A percentile compares a stretch with the other conserved stretches of the same genome.
phyloP scores from a whole-genome alignment of 2,113 vertebrate species.

The Phodopus roborovskii region DNA sequence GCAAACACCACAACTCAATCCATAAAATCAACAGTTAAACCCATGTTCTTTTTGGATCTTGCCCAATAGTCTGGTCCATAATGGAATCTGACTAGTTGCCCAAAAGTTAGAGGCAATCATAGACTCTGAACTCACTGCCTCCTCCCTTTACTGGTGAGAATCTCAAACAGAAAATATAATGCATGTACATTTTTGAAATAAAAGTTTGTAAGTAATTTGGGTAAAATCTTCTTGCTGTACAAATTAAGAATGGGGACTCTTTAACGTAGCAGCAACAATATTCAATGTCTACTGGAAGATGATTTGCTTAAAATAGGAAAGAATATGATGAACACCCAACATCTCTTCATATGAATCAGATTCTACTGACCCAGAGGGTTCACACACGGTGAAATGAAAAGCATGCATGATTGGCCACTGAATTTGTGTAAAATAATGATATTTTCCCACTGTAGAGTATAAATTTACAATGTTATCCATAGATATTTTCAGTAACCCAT shows the following conservation, averaged over 20 bases:
- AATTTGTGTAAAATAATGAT: background rate
- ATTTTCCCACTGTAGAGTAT: background rate
- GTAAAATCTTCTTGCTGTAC: background rate
- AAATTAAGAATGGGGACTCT: background rate
- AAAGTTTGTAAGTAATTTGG: background rate
- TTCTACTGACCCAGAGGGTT: background rate
- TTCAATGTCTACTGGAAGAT: background rate
- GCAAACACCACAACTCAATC: background rate
- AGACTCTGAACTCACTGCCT: background rate
- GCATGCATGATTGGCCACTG: background rate
- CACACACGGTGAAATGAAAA: background rate
- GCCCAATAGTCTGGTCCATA: background rate
- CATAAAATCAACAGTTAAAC: conserved; percentile 29
- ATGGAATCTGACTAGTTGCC: background rate
- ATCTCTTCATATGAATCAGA: background rate
- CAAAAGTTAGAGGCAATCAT: background rate
- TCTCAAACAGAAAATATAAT: background rate
- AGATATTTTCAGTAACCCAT: background rate
- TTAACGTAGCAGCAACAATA: background rate
- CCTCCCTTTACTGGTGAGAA: background rate
- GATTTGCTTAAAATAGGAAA: background rate
- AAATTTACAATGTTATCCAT: background rate
- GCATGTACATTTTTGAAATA: background rate
- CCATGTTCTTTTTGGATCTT: background rate
- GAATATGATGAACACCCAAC: background rate